These are phyloP conservation scores for Epinephelus fuscoguttatus DNA, from an alignment of 2,113 vertebrate genomes.

Conservation along the genomic window DNA sequence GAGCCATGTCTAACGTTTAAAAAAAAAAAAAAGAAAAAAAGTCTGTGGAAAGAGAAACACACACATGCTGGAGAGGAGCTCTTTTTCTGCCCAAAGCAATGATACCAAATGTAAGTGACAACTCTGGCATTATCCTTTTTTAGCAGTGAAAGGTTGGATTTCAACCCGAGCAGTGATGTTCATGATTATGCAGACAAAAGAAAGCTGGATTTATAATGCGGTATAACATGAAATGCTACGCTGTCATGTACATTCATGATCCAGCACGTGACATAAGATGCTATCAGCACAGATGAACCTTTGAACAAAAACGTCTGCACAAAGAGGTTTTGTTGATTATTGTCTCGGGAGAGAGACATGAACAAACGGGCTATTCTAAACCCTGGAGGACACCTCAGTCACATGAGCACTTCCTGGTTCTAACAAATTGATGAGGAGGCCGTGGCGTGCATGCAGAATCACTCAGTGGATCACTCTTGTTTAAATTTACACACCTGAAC, in stretches of 20 bases:
- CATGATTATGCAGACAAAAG: constrained; percentile 54
- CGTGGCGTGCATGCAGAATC: constrained; percentile 4
- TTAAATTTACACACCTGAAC: constrained; percentile 22
- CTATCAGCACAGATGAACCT: constrained; percentile 23
- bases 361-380: not conserved
- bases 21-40: not conserved
- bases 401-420: constrained; percentile 14
- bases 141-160: constrained; percentile 73
- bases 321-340: constrained; percentile 17
- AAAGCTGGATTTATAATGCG: constrained; percentile 21
- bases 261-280: not conserved
- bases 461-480: constrained; percentile 6
- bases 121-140: constrained; percentile 74
- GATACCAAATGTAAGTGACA: constrained; percentile 73
- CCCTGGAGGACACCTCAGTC: constrained; percentile 38
- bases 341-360: constrained; percentile 15
- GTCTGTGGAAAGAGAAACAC: constrained; percentile 48
- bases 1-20: constrained; percentile 35
- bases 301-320: not conserved
- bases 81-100: constrained; percentile 58
- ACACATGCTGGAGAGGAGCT: constrained; percentile 35
- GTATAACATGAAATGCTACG: constrained; percentile 51
- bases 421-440: constrained; percentile 26
- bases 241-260: constrained; percentile 54
- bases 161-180: constrained; percentile 52